Evolutionary conservation across 2,113 vertebrate species (phyloP), one percentile per base, ranked within the genome.

Genomic region (Dissostichus mawsoni): DNA sequence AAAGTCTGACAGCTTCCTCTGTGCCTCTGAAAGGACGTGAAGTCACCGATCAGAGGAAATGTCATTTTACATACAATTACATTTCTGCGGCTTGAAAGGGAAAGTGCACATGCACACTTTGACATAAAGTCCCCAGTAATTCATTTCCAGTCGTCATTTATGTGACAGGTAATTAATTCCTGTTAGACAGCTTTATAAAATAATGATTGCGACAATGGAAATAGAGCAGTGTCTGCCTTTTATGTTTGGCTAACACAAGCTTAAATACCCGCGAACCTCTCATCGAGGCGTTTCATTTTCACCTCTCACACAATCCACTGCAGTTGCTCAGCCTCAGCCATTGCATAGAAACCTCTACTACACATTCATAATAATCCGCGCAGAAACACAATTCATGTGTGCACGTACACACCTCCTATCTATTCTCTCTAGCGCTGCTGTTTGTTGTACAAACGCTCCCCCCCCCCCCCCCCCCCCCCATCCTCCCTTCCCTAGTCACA

Each of bases 401-500:
- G 66, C 81, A 85, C 76, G 59, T 45, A 87, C 29, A 83, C 81
- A 90, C 69, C 71, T 87, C 73, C 61, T 66, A 65, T 84, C 51
- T 80, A 68, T 87, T 88, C 69, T 90, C 70, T 79, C 45, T 69
- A 70, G 70, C 6, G 45, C 51, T 70, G 70, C 69, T 86, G 88
- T 90, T 86, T 87, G 74, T 85, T 82, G 82, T 74, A 74, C 59
- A 55, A 18, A 12, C 55, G 51, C 47, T 11, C 2, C 56, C 50
- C 10, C 0, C 11, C 5, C 25, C 17, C 3, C 29, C 81, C 48
- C 78, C 78, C 75, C 69, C 74, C 69, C 87, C 85, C 90, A 81
- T 90, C 83, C 83, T 90, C 87, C 74, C 75, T 68, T 88, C 82
- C 90, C 91, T 84, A 85, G 85, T 92, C 93, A 94, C 93, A 94